Conservation (phyloP, 2,113 vertebrate genomes). For the Penelope pileata region DNA sequence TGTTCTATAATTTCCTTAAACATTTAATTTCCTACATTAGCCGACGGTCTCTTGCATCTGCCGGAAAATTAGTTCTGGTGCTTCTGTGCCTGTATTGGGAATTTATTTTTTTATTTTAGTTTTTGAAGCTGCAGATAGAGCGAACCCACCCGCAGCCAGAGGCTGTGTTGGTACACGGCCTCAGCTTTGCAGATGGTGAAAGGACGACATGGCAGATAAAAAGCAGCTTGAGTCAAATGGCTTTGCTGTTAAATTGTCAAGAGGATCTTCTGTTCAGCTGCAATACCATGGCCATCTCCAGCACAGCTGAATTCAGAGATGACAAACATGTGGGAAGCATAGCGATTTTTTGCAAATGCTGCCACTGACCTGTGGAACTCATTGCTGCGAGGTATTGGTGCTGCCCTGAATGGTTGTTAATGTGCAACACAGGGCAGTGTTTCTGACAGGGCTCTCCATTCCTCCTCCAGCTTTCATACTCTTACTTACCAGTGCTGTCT, state of each 20-base stretch:
- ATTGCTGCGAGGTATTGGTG: neutral
- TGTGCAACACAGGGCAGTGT: neutral
- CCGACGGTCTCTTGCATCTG: constrained; percentile 48
- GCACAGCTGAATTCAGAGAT: neutral
- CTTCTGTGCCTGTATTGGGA: constrained; percentile 10
- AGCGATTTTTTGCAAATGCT: neutral
- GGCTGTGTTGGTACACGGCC: neutral
- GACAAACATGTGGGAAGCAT: neutral
- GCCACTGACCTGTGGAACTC: neutral
- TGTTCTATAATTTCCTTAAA: constrained; percentile 62
- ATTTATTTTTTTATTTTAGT: neutral
- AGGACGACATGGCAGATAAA: neutral
- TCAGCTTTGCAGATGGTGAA: neutral
- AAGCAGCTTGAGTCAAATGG: neutral
- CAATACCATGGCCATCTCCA: neutral
- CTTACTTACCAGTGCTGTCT: neutral
- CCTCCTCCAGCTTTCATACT: neutral
- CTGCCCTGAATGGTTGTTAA: neutral
- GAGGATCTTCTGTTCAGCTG: neutral
- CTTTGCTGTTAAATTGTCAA: neutral
- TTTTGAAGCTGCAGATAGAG: neutral
- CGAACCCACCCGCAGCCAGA: fast-evolving
- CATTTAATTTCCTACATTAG: constrained; percentile 68
- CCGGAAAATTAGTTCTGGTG: constrained; percentile 44
- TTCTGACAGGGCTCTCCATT: neutral